phyloP scores from a whole-genome alignment of 2,797 vertebrate species.

The Pseudomugil gertrudae region DNA sequence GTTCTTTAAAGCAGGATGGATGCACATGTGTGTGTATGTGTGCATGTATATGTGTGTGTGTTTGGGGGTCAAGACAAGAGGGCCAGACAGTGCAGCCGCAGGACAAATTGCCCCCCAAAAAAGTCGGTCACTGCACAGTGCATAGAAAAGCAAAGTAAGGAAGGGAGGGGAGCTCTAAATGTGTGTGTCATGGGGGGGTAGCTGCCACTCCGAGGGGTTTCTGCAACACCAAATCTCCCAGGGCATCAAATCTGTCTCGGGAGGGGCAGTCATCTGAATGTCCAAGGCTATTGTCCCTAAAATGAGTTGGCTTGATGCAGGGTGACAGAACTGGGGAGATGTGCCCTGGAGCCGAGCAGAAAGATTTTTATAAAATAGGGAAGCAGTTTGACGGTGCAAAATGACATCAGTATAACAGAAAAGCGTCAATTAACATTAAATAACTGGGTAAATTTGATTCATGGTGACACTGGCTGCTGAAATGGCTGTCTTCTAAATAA shows the following conservation, averaged over 20 bases:
- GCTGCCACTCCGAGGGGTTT: constrained; percentile 50
- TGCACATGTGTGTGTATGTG: constrained; percentile 28
- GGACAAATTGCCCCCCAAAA: constrained; percentile 70
- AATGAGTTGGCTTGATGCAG: constrained; percentile 65
- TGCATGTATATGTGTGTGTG: constrained; percentile 11
- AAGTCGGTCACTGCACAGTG: constrained; percentile 80
- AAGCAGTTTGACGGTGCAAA: neutral
- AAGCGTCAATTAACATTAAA: neutral
- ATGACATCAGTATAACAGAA: neutral
- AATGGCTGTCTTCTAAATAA: constrained; percentile 14
- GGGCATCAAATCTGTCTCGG: constrained; percentile 66
- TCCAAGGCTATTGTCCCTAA: constrained; percentile 70
- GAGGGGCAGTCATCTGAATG: constrained; percentile 46
- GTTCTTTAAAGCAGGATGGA: constrained; percentile 40
- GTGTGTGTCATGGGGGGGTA: constrained; percentile 52
- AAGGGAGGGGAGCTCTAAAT: constrained; percentile 1
- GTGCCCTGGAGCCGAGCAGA: constrained; percentile 46
- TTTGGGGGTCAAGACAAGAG: constrained; percentile 63
- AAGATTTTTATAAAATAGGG: constrained; percentile 35
- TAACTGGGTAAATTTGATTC: neutral
- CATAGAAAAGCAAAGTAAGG: constrained; percentile 44
- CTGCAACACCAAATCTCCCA: constrained; percentile 59
- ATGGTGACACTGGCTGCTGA: constrained; percentile 1
- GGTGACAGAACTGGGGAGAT: constrained; percentile 74
- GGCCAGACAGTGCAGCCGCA: constrained; percentile 69